Base-by-base conservation (phyloP, 1,140 invertebrate species). In the Samia ricini region DNA sequence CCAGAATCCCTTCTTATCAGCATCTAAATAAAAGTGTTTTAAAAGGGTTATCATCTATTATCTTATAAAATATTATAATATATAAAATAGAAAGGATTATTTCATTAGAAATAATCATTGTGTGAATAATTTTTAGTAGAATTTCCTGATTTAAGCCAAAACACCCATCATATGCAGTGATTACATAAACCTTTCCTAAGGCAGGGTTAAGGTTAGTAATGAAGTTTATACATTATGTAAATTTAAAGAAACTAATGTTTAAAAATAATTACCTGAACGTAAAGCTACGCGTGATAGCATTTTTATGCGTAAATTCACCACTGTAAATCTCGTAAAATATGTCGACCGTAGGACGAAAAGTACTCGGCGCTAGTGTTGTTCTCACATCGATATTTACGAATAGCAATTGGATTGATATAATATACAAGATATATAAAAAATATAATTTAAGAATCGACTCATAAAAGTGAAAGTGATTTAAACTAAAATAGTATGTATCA, bases 261-360 rank as follows among this genome's bases (percentile, higher is more conserved):
- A 6, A 26, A 60, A 54, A 59, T 29, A 81, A 87, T 64, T 81
- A 90, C 90, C 83, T 82, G 83, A 83, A 85, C 90, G 88, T 77
- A 88, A 85, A 84, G 90, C 87, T 75, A 83, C 69, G 60, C 88
- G 89, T 60, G 90, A 91, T 77, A 91, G 72, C 90, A 91, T 91
- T 77, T 86, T 89, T 72, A 69, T 63, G 49, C 51, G 56, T 59
- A 56, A 65, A 76, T 74, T 79, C 76, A 62, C 63, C 55, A 70
- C 63, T n/a, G n/a, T 69, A 72, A 64, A 74, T 69, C 79, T 74
- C 63, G 60, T 61, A 70, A 76, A 75, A 76, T 74, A 63, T 74
- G 70, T 80, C 77, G 79, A 66, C 63, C 77, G 74, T 65, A 67
- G 33, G 54, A 62, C 20, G 71, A 75, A 76, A 79, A 69, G 68